Conservation (phyloP, 2,113 vertebrate genomes). For the Scopus umbretta region DNA sequence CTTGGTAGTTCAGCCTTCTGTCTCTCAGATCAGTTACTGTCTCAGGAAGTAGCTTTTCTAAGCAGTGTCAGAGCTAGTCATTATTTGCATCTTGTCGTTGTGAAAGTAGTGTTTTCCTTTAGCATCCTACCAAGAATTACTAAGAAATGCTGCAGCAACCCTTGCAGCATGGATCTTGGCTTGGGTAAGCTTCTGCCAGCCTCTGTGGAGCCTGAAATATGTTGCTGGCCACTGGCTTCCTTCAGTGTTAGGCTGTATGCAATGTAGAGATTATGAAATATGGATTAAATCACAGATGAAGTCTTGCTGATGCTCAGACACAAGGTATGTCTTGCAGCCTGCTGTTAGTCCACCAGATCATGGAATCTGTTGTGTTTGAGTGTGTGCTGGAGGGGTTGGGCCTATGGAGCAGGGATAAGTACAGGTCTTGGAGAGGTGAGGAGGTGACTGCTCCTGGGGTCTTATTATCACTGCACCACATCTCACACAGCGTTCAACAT, state of each 20-base stretch:
- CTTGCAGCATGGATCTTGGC: neutral
- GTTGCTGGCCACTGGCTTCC: neutral
- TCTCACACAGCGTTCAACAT: neutral
- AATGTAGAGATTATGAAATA: neutral
- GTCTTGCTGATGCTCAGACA: neutral
- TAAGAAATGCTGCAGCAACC: neutral
- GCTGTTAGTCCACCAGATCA: neutral
- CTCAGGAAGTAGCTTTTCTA: neutral
- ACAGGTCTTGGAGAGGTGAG: neutral
- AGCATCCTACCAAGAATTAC: neutral
- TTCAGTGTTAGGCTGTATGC: neutral
- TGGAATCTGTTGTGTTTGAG: neutral
- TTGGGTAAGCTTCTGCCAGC: neutral
- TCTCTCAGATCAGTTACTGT: neutral
- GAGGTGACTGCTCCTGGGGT: neutral
- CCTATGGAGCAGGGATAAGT: neutral
- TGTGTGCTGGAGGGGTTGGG: neutral
- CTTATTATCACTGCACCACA: neutral
- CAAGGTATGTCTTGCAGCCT: neutral
- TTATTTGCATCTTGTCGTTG: neutral
- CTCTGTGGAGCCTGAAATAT: neutral
- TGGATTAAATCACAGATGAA: neutral
- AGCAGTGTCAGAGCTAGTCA: neutral
- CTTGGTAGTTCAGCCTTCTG: neutral
- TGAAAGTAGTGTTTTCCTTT: neutral